Evolutionary conservation across 1,140 invertebrate genomes (phyloP), one percentile per base, ranked within the genome.

Genomic region (Pseudomyrmex sp.): DNA sequence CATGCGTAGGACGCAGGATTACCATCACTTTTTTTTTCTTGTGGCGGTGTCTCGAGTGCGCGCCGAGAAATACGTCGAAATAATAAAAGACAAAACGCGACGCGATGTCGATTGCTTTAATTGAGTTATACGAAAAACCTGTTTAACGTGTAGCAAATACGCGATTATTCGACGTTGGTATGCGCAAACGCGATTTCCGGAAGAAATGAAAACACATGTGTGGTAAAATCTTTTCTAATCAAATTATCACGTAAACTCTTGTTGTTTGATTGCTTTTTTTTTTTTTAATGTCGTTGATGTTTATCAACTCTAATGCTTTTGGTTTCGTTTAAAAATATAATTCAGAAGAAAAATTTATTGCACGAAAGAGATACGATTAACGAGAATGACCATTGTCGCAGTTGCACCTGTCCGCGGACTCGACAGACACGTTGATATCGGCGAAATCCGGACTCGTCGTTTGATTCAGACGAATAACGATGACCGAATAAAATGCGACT

Each of bases 401-500:
- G 4, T 35, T 35, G 5, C 35, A 35, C 5, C 50, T 54, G 35
- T 65, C 18, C 5, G 56, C 20, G 15, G 10, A 62, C 46, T 23
- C 46, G 35, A 4, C 9, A 2, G 13, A 46, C 54, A 65, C 63
- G 35, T 23, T 20, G 13, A 77, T 44, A 44, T 63, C 23, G 23
- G 13, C 10, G 0, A 74, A 26, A 9, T 8, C 20, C 15, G 15
- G 46, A 0, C 4, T 13, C 4, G 13, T 9, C 10, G 12, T 52
- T 68, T 54, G 18, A 35, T 35, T 35, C 35, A 65, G 23, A 13
- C 52, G 63, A 73, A 68, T n/a, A 44, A 83, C 59, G 75, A 68
- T 54, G 26, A 61, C 46, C 56, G 13, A n/a, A 58, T 73, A 65
- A 76, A 62, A 66, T 26, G 66, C 52, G 77, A 44, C 54, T 59